Conservation (phyloP, 2,113 vertebrate species). For the Lichenostomus cassidix region DNA sequence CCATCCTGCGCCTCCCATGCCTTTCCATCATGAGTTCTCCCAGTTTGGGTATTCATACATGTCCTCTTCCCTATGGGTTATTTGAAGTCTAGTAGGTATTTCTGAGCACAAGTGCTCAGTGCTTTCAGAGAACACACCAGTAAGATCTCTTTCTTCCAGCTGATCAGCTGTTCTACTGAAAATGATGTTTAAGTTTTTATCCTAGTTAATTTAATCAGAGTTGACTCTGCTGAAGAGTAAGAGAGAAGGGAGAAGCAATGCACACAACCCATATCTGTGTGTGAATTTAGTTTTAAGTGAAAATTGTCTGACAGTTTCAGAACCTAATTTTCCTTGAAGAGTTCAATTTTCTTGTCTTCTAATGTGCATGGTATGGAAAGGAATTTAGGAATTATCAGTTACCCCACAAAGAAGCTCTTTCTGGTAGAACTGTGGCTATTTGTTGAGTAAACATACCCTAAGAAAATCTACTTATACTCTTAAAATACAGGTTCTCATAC, state of each 20-base stretch:
- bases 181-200: background rate
- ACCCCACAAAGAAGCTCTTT: background rate
- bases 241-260: accelerated
- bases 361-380: background rate
- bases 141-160: background rate
- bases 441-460: accelerated
- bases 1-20: background rate
- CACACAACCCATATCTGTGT: background rate
- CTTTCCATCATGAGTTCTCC: background rate
- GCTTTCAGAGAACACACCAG: background rate
- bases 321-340: background rate
- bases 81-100: background rate
- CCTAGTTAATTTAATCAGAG: background rate
- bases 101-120: background rate
- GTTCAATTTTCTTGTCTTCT: background rate
- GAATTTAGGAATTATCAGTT: background rate
- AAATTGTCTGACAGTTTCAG: background rate
- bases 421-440: background rate
- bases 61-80: background rate
- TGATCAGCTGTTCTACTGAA: background rate
- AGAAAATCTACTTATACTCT: background rate
- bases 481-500: background rate
- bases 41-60: background rate
- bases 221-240: background rate
- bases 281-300: background rate